A percentile compares a stretch with the other conserved stretches of the same genome.
These are phyloP conservation scores for Tretioscincus oriximinensis DNA, from an alignment of 2,113 vertebrate species.

Conservation along the genomic window DNA sequence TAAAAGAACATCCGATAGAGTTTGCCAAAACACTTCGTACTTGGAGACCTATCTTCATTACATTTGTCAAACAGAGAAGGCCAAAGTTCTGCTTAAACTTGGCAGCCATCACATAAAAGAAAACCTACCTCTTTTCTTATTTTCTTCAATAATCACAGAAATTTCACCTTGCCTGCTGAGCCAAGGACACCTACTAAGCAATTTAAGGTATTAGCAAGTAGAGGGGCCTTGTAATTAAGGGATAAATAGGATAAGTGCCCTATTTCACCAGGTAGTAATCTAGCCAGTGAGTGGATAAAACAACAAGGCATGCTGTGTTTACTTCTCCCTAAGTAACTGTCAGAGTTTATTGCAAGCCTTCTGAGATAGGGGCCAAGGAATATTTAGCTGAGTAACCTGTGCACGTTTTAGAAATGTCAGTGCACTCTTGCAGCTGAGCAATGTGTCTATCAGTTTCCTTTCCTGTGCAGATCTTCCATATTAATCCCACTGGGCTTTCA, in stretches of 20 bases:
- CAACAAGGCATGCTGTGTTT: slow-evolving; percentile 9
- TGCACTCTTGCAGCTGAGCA: too few species aligned
- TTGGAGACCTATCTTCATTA: not conserved
- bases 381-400: not conserved
- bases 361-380: not conserved
- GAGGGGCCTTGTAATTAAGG: slow-evolving; percentile 48
- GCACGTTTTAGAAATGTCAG: not conserved
- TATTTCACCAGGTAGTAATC: slow-evolving; percentile 37
- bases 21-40: not conserved
- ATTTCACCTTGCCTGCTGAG: slow-evolving; percentile 44
- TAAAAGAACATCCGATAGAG: not conserved
- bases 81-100: slow-evolving; percentile 1
- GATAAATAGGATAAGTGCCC: slow-evolving; percentile 27
- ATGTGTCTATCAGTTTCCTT: too few species aligned
- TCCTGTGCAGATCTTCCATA: too few species aligned
- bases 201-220: slow-evolving; percentile 47
- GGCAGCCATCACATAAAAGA: slow-evolving; percentile 13
- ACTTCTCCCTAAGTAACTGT: not conserved
- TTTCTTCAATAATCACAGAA: slow-evolving; percentile 36
- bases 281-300: slow-evolving; percentile 26
- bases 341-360: slow-evolving; percentile 37
- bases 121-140: not conserved
- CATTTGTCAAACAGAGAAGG: not conserved
- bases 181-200: slow-evolving; percentile 37
- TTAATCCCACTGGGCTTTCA: too few species aligned